Conservation (phyloP, 2,888 invertebrate species). For the Trichopoda pennipes region DNA sequence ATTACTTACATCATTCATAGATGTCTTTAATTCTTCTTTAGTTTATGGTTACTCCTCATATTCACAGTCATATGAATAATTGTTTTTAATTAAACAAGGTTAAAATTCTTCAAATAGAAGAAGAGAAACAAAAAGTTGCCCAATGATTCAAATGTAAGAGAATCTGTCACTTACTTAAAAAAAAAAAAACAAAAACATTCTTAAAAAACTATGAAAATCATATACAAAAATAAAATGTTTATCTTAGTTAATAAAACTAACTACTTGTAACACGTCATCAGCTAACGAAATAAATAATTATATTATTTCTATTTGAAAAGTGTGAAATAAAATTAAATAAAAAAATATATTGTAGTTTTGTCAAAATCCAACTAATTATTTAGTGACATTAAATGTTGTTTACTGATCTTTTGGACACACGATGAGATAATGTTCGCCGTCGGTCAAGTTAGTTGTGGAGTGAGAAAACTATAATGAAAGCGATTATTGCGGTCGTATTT, state of each 20-base stretch:
- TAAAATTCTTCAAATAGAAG: slow-evolving; percentile 18
- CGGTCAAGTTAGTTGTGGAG: slow-evolving; percentile 8
- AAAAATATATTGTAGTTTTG: not conserved
- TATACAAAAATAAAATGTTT: not conserved
- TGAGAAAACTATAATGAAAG: not conserved
- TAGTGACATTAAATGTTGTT: slow-evolving; percentile 19
- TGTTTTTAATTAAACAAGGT: slow-evolving; percentile 64
- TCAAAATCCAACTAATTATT: slow-evolving; percentile 30
- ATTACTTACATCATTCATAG: not conserved
- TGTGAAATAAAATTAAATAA: slow-evolving; percentile 4
- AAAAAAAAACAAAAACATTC: slow-evolving; percentile 30
- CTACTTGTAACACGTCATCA: slow-evolving; percentile 8
- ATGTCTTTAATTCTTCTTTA: not conserved
- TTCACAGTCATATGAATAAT: slow-evolving; percentile 32
- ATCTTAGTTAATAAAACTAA: not conserved
- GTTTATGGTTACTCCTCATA: slow-evolving; percentile 9
- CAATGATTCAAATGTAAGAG: slow-evolving; percentile 11
- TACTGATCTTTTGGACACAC: slow-evolving; percentile 46
- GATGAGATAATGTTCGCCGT: slow-evolving; percentile 15
- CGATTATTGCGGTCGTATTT: not conserved
- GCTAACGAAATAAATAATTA: not conserved
- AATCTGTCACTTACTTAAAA: slow-evolving; percentile 16
- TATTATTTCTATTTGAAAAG: not conserved
- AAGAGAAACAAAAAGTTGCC: not conserved
- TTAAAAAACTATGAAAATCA: slow-evolving; percentile 5